Conservation (phyloP, 92 coral and sea anemone species). For the Zoanthus sociatus region DNA sequence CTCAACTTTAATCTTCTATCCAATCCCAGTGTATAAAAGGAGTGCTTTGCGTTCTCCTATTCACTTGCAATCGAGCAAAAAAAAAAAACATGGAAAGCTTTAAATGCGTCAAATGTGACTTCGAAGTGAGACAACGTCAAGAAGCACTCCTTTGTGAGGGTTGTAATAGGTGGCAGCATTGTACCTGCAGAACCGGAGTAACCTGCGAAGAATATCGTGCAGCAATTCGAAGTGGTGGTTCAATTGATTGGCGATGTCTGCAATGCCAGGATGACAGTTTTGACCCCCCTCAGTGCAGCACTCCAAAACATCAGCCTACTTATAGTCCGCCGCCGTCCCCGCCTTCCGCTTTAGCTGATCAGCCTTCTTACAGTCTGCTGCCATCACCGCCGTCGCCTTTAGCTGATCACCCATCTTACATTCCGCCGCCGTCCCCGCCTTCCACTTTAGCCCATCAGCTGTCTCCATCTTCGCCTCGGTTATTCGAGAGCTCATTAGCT, state of each 20-base stretch:
- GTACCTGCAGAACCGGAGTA: constrained; percentile 18
- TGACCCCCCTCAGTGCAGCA: background rate
- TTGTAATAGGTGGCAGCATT: constrained; percentile 32
- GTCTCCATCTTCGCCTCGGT: background rate
- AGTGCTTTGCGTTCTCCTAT: background rate
- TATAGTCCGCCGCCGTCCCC: background rate
- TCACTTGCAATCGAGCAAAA: background rate
- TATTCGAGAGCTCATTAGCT: too few relatives aligned
- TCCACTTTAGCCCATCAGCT: background rate
- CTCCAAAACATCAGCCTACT: background rate
- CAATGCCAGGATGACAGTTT: background rate
- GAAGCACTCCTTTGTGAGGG: constrained; percentile 17
- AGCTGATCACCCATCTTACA: background rate
- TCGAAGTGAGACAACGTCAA: background rate
- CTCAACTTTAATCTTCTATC: background rate
- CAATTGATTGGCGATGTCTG: background rate
- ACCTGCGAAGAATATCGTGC: background rate
- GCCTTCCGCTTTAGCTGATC: background rate
- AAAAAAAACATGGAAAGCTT: background rate
- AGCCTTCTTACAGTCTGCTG: background rate
- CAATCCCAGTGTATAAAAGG: background rate
- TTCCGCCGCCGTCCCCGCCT: background rate
- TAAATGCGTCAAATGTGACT: constrained; percentile 2
- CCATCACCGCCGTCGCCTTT: background rate
- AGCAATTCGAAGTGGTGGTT: background rate